These are phyloP conservation scores for Fistularia tabacaria DNA, from an alignment of 2,797 vertebrate genomes.

Conservation along the genomic window DNA sequence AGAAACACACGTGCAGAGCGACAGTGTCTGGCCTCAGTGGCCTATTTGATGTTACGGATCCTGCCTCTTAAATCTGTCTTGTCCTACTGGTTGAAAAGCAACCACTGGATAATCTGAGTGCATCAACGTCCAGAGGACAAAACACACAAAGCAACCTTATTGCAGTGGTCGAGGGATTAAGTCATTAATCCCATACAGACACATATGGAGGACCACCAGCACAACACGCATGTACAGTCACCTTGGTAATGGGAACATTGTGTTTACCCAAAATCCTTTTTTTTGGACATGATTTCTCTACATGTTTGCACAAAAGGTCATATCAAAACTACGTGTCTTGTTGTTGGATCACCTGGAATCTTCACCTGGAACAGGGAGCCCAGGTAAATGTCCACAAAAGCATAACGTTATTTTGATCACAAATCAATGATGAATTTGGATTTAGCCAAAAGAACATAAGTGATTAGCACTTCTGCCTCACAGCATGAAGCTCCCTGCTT, in stretches of 20 bases:
- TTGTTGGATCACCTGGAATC: too few species aligned
- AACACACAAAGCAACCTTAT: slow-evolving; percentile 21
- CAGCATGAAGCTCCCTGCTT: too few species aligned
- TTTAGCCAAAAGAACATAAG: too few species aligned
- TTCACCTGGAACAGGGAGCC: too few species aligned
- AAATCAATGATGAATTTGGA: too few species aligned
- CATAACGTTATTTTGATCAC: too few species aligned
- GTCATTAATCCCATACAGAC: slow-evolving; percentile 35
- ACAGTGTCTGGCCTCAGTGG: neutral
- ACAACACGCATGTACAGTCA: neutral
- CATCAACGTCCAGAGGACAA: slow-evolving; percentile 18
- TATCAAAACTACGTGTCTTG: too few species aligned
- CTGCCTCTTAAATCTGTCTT: neutral
- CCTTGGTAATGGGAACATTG: neutral
- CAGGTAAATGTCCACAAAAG: too few species aligned
- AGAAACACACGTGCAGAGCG: neutral
- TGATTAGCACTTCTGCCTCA: too few species aligned
- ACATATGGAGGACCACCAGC: neutral
- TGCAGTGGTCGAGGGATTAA: slow-evolving; percentile 19
- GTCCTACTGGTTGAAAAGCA: slow-evolving; percentile 1
- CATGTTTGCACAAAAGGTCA: too few species aligned
- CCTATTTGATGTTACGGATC: neutral
- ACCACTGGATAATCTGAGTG: slow-evolving; percentile 31
- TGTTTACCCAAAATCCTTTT: too few species aligned
- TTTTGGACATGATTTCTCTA: too few species aligned